A percentile compares a stretch with the other conserved stretches of the same genome.
phyloP scores from a whole-genome alignment of 2,888 invertebrate species.

The Frankliniella fusca region DNA sequence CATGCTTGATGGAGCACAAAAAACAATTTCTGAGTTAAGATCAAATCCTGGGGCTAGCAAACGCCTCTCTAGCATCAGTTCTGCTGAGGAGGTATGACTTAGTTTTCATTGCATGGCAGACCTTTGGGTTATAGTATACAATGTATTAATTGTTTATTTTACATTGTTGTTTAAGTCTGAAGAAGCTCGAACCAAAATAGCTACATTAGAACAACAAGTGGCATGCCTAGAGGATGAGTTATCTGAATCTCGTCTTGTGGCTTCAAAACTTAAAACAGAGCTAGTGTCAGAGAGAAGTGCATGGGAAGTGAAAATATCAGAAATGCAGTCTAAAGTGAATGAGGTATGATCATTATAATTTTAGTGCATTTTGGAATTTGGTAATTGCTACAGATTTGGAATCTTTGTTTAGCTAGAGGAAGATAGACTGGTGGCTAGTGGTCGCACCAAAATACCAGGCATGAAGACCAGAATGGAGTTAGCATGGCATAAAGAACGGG shows the following conservation, averaged over 20 bases:
- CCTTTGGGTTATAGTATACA: conserved; percentile 30
- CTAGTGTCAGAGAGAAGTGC: conserved; percentile 82
- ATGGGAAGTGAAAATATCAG: conserved; percentile 79
- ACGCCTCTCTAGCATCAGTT: conserved; percentile 59
- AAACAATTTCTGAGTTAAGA: conserved; percentile 74
- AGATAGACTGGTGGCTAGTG: conserved; percentile 75
- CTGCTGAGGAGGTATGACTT: conserved; percentile 58
- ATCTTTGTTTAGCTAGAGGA: conserved; percentile 66
- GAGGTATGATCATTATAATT: conserved; percentile 53
- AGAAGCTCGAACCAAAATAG: conserved; percentile 66
- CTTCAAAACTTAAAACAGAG: conserved; percentile 80
- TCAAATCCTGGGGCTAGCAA: conserved; percentile 48
- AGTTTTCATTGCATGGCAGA: conserved; percentile 34
- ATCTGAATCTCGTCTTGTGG: conserved; percentile 74
- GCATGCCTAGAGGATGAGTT: conserved; percentile 83
- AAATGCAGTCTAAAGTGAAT: conserved; percentile 82
- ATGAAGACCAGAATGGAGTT: conserved; percentile 82
- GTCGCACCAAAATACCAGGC: conserved; percentile 80
- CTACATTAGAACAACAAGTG: conserved; percentile 75
- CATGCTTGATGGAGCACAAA: conserved; percentile 83
- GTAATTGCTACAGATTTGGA: conserved; percentile 7
- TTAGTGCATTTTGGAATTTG: not conserved
- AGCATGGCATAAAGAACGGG: conserved; percentile 90
- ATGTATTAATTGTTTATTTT: conserved; percentile 29
- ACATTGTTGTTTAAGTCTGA: conserved; percentile 53